These are phyloP conservation scores for Tipula lateralis DNA, from an alignment of 2,888 invertebrate genomes.

Conservation along the genomic window DNA sequence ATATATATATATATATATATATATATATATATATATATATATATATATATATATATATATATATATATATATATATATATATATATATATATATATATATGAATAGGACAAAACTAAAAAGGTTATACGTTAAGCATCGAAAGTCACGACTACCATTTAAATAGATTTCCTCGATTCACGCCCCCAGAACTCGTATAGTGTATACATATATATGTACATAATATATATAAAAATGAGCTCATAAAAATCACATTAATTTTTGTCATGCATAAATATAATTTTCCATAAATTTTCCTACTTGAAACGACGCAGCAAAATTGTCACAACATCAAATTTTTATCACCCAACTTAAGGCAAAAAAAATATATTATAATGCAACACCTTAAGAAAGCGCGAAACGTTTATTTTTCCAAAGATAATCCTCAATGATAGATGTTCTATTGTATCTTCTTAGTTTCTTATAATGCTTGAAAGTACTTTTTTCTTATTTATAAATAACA, in stretches of 20 bases:
- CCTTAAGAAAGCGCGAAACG: not conserved
- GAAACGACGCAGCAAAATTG: not conserved
- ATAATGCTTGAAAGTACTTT: not conserved
- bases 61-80: too few species aligned
- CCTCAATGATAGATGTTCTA: constrained; percentile 24
- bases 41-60: too few species aligned
- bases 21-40: too few species aligned
- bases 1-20: too few species aligned
- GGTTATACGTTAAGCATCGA: too few species aligned
- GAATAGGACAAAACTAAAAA: too few species aligned
- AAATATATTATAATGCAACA: not conserved
- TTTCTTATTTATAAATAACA: not conserved
- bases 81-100: too few species aligned
- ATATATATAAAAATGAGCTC: not conserved
- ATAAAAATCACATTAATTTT: not conserved
- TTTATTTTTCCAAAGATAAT: not conserved
- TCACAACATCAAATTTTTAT: constrained; percentile 24
- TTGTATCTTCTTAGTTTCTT: not conserved
- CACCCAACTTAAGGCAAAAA: not conserved
- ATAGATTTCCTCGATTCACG: too few species aligned
- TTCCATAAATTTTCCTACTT: not conserved
- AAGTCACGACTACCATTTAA: too few species aligned
- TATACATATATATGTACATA: too few species aligned
- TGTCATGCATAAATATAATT: not conserved
- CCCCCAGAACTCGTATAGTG: too few species aligned